A percentile compares a stretch with the other conserved stretches of the same genome.
Conservation (phyloP, 2,797 vertebrate genomes). For the Epinephelus malabaricus region DNA sequence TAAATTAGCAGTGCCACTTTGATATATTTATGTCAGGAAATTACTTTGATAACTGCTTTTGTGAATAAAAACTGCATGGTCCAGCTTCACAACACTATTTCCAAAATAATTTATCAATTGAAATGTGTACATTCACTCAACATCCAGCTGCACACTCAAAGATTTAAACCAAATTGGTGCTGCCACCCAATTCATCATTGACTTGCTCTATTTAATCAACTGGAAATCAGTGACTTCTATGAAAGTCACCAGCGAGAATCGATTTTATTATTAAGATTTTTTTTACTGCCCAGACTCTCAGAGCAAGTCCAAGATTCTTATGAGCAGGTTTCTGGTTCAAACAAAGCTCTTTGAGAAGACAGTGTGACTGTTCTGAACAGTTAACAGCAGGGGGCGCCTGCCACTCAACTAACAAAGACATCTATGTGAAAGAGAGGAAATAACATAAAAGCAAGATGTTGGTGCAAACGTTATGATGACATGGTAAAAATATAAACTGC, state of each 20-base stretch:
- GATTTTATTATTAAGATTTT: not conserved
- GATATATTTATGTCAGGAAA: not conserved
- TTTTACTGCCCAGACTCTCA: not conserved
- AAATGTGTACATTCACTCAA: not conserved
- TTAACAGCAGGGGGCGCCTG: slow-evolving; percentile 56
- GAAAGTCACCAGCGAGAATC: not conserved
- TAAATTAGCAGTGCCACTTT: too few species aligned
- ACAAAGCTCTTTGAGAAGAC: not conserved
- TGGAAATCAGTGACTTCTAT: not conserved
- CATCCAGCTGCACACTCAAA: not conserved
- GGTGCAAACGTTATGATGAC: not conserved
- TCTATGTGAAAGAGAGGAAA: not conserved
- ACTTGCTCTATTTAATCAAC: not conserved
- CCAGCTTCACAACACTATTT: not conserved
- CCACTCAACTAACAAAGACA: not conserved
- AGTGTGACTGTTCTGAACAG: not conserved
- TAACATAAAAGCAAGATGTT: not conserved
- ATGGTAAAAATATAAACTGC: not conserved
- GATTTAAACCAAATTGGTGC: not conserved
- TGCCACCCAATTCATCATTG: not conserved
- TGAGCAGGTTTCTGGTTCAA: not conserved
- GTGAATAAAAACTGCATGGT: not conserved
- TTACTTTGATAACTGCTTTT: not conserved
- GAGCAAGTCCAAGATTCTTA: not conserved
- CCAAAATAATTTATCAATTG: not conserved